phyloP scores from a whole-genome alignment of 2,888 invertebrate genomes.

The Nasonovia ribisnigri region DNA sequence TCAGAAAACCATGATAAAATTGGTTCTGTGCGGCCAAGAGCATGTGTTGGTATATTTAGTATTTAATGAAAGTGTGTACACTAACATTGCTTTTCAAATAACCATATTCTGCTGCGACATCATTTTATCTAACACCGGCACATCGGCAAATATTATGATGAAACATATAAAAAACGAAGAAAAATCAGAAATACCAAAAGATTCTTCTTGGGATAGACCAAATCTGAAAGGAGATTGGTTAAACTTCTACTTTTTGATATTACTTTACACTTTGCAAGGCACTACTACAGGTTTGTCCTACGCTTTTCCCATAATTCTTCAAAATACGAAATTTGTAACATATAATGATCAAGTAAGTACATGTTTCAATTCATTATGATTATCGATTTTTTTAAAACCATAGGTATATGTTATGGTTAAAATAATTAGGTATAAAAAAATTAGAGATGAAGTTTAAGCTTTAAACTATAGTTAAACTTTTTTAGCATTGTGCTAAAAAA shows the following conservation, averaged over 20 bases:
- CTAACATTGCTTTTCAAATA: neutral
- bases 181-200: neutral
- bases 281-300: conserved; percentile 90
- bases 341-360: conserved; percentile 87
- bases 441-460: neutral
- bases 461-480: neutral
- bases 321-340: conserved; percentile 86
- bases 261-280: conserved; percentile 94
- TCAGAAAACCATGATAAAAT: neutral
- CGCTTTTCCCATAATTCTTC: conserved; percentile 94
- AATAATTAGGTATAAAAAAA: neutral
- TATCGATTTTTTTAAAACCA: neutral
- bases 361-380: neutral
- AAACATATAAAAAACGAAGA: neutral
- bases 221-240: conserved; percentile 77
- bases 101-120: neutral
- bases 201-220: neutral
- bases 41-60: neutral
- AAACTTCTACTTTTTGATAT: conserved; percentile 88
- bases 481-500: neutral
- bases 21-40: neutral
- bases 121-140: neutral
- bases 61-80: neutral
- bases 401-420: too few species aligned
- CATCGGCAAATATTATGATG: neutral